Evolutionary conservation across 23 tunicate genomes (phyloP), one percentile per base, ranked within the genome.

Genomic region (Halocynthia roretzi): DNA sequence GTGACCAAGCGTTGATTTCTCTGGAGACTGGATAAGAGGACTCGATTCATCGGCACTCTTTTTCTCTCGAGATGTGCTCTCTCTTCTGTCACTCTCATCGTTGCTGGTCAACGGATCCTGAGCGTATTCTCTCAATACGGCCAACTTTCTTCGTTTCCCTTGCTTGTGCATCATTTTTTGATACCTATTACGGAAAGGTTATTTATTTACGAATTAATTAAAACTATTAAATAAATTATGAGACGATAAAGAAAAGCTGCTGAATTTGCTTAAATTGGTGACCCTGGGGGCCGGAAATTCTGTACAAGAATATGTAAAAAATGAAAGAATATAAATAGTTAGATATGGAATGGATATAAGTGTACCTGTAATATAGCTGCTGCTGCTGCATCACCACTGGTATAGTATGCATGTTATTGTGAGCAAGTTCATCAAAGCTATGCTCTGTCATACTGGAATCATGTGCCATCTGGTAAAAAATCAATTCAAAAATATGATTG

Each of bases 41-140:
- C 62, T 74, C 2, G 78, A 12, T 18, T 74, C 78, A 70, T 70
- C 50, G 5, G 20, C 71, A 10, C 11, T 67, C 20, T 11, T 12
- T 22, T 49, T 54, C 10, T 70, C 50, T 8, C 7, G 31, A 19
- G 71, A 19, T 48, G 20, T 31, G 11, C 11, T 17, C 56, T 54
- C 62, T 50, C 56, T 74, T 54, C 31, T 22, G 31, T 48, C 31
- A 14, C 19, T 19, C 6, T 75, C 96, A 21, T 89, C 96, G 60
- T 89, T 84, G 68, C 96, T 89, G 14, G 95, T 88, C 49, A 89
- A 62, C 9, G 96, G 87, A 51, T 89, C 96, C 17, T 89, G 96
- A 17, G 96, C 96, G 68, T 80, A 84, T 64, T 89, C 96, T 19
- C 96, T 77, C 8, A 89, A 72, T 52, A 89, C 96, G 55, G 82